These are phyloP conservation scores for Chrysocyon brachyurus DNA, from an alignment of 2,797 vertebrate genomes.

Conservation along the genomic window DNA sequence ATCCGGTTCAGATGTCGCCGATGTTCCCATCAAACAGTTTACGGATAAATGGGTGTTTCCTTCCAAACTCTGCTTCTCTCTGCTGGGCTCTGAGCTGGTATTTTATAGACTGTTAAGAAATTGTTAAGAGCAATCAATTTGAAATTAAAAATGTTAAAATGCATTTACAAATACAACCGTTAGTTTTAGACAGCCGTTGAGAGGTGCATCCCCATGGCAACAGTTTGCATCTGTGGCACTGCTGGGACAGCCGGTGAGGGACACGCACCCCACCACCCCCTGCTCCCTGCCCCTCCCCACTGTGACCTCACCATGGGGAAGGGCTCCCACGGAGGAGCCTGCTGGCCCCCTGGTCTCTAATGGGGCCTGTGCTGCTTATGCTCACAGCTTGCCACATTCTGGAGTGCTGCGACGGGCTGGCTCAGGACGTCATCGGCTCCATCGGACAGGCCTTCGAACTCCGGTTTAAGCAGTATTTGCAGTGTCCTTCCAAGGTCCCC, in stretches of 20 bases:
- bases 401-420: conserved; percentile 96
- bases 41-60: neutral
- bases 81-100: neutral
- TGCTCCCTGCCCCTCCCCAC: too few relatives aligned
- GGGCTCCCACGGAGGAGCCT: neutral
- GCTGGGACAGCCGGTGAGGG: neutral
- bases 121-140: neutral
- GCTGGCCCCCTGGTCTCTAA: neutral
- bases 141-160: neutral
- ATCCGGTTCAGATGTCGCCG: too few relatives aligned
- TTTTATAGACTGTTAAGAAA: neutral
- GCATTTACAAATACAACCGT: neutral
- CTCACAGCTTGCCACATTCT: conserved; percentile 97
- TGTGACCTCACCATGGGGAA: too few relatives aligned
- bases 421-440: conserved; percentile 97
- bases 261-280: neutral
- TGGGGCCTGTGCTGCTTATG: conserved; percentile 60
- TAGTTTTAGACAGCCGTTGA: neutral
- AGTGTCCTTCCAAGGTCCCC: conserved; percentile 96
- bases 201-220: neutral
- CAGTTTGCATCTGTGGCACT: fast-evolving
- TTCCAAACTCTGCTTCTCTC: neutral
- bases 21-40: too few relatives aligned
- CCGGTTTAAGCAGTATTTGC: conserved; percentile 98
- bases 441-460: conserved; percentile 99